A percentile compares a stretch with the other conserved stretches of the same genome.
Conservation (phyloP, 2,113 vertebrate genomes). For the Mohoua ochrocephala region DNA sequence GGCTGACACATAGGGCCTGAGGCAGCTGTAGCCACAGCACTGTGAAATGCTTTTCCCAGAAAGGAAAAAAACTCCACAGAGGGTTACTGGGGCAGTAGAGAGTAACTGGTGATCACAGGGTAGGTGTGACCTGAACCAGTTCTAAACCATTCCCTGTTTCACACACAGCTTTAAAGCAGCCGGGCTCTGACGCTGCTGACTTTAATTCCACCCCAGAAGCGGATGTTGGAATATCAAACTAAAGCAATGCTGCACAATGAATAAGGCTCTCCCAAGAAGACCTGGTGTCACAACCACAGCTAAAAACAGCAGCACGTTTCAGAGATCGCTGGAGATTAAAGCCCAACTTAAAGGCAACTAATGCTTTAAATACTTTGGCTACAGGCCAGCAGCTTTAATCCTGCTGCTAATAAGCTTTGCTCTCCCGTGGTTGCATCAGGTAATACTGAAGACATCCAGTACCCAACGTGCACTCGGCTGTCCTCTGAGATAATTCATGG, state of each 20-base stretch:
- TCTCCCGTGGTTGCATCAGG: not conserved
- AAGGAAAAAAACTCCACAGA: not conserved
- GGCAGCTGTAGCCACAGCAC: not conserved
- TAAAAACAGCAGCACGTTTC: not conserved
- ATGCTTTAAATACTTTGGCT: not conserved
- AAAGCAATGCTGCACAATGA: not conserved
- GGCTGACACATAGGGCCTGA: rapidly evolving
- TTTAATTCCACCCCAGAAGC: not conserved
- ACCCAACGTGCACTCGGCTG: not conserved
- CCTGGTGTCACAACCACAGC: not conserved
- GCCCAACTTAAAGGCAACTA: not conserved
- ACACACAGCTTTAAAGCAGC: not conserved
- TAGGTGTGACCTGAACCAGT: not conserved
- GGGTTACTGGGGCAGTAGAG: not conserved
- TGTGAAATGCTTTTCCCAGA: not conserved
- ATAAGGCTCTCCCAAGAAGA: not conserved
- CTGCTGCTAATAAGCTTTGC: constrained; percentile 1
- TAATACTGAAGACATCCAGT: not conserved
- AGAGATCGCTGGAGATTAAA: not conserved
- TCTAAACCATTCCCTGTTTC: not conserved
- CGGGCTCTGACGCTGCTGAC: not conserved
- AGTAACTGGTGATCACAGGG: not conserved
- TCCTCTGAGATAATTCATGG: not conserved
- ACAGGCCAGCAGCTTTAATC: not conserved
- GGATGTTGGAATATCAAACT: not conserved